Evolutionary conservation across 2,888 invertebrate genomes (phyloP), one percentile per base, ranked within the genome.

Genomic region (Petrolisthes manimaculis): DNA sequence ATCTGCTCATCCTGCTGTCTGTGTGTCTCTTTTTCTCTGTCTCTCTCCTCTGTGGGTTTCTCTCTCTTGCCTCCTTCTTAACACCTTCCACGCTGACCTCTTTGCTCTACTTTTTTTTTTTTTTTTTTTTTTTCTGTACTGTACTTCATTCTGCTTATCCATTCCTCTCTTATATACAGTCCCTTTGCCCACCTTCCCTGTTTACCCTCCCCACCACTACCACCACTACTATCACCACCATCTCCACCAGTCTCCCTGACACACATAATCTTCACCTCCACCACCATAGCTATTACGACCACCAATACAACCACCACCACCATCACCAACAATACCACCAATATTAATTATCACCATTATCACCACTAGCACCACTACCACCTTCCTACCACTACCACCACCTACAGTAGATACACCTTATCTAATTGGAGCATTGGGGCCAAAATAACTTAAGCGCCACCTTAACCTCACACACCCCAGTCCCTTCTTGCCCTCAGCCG

Each of bases 401-500:
- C 86, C 80, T 86, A 37, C 37, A 37, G 37, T 37, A 80, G 80
- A 80, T 71, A 86, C 80, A 86, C 86, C 86, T 56, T 86, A 86
- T 86, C 86, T 86, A 86, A 86, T 86, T 86, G 86, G 86, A 86
- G 51, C 80, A 80, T n/a, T 24, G 21, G 55, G 74, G 71, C 79
- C 12, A 79, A 54, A 86, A 18, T 24, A 80, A 21, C 86, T 69
- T 71, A 86, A 56, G 24, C 80, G 55, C 53, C 24, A 5, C 6
- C n/a, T 1, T 2, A n/a, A 21, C 21, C 71, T 51, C 69, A 18
- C 37, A 78, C 9, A 24, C 14, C 69, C 51, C 71, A 54, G 18
- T 71, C 71, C 86, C 80, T 37, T 80, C 55, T 86, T 3, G 80
- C 86, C 24, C 86, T 12, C 67, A 56, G 80, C 55, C 53, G 37